Evolutionary conservation across 2,113 vertebrate species (phyloP), one percentile per base, ranked within the genome.

Genomic region (Trichomycterus rosablanca): DNA sequence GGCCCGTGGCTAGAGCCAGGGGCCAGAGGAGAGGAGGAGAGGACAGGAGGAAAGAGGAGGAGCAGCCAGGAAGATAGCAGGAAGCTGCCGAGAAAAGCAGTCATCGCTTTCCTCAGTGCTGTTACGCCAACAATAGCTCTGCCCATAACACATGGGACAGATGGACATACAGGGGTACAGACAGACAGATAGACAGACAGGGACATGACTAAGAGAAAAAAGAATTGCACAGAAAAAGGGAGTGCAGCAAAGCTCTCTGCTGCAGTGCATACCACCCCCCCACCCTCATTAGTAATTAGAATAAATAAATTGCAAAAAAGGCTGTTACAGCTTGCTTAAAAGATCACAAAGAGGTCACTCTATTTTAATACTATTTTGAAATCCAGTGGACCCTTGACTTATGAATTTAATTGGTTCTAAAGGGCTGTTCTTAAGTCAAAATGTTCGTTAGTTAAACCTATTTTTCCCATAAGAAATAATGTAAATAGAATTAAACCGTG

Each of bases 21-120:
- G 89, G 88, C 85, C 90, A 92, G 89, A 86, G 91, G 89, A 86
- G n/a, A n/a, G 82, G 83, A 81, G 87, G 88, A 85, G 84, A 84
- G 87, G 83, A 80, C 85, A 84, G 87, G 86, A 87, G 85, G 85
- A 83, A 49, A 88, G 84, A 78, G 66, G 87, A 84, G 79, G 74
- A 79, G 56, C 71, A 74, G 72, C 72, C 67, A 83, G 83, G 83
- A 90, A 89, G 89, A 85, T 80, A 70, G 68, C 68, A 83, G 83
- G 65, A 72, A 72, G 70, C 70, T 15, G 6, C 70, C 19, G 48
- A 66, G 40, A 56, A 56, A 67, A 44, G 26, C 65, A 52, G 65
- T 37, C 52, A 16, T 61, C 67, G 18, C 45, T 43, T 28, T 24
- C 9, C 52, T n/a, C 44, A 43, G 34, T 18, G n/a, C 35, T 42